A percentile compares a stretch with the other conserved stretches of the same genome.
phyloP scores from a whole-genome alignment of 2,113 vertebrate genomes.

The Corythaeola cristata region DNA sequence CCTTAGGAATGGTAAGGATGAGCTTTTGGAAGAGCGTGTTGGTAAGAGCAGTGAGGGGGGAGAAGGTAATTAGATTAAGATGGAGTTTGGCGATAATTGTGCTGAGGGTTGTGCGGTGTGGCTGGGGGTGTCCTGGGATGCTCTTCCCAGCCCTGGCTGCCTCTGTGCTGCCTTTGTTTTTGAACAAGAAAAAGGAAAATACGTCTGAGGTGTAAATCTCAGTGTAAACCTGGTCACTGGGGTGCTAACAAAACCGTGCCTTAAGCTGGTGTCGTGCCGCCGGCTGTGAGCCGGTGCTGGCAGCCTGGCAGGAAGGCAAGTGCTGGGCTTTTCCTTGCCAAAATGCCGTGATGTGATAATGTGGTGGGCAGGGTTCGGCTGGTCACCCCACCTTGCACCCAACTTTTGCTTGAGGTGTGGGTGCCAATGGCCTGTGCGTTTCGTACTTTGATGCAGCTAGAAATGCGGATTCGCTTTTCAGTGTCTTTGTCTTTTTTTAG shows the following conservation, averaged over 20 bases:
- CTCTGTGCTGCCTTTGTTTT: background rate
- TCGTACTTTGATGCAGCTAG: accelerated
- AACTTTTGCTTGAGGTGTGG: background rate
- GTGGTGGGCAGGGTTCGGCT: background rate
- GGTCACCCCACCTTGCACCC: background rate
- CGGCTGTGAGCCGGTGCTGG: accelerated
- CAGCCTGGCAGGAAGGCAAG: background rate
- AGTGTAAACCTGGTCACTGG: background rate
- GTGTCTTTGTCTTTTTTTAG: background rate
- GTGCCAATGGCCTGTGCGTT: accelerated
- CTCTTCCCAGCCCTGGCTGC: background rate
- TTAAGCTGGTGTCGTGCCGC: background rate
- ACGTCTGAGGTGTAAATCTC: background rate
- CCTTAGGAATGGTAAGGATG: background rate
- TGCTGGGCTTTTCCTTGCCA: background rate
- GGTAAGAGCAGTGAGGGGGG: background rate
- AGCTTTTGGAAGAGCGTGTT: background rate
- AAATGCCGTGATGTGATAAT: accelerated
- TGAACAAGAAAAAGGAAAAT: background rate
- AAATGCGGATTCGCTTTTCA: background rate
- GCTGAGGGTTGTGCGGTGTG: background rate
- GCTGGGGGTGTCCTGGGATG: background rate
- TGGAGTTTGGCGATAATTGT: background rate
- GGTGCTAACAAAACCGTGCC: accelerated
- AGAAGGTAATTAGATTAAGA: background rate